Conservation (phyloP, 2,888 invertebrate genomes). For the Gerosis bhagava region DNA sequence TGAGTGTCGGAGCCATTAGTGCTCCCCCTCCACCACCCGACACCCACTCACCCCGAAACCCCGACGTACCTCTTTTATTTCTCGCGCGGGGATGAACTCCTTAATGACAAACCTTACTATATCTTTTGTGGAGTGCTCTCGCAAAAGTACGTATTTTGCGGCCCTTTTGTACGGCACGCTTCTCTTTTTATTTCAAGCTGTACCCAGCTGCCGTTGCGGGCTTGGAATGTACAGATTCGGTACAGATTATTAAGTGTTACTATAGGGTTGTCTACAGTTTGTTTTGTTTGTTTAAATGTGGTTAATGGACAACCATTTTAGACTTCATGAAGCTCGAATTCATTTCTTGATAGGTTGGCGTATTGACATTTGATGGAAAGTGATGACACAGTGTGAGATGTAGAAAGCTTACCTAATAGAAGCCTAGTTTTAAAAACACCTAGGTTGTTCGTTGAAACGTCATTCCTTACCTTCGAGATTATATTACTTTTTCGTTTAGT, state of each 20-base stretch:
- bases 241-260: slow-evolving; percentile 24
- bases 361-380: too few species aligned
- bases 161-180: slow-evolving; percentile 78
- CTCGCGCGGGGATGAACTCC: slow-evolving; percentile 82
- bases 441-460: too few species aligned
- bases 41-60: slow-evolving; percentile 47
- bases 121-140: slow-evolving; percentile 81
- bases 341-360: too few species aligned
- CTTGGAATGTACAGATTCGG: slow-evolving; percentile 22
- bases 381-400: too few species aligned
- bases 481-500: too few species aligned
- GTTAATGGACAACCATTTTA: background rate
- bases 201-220: slow-evolving; percentile 45
- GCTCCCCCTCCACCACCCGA: slow-evolving; percentile 50
- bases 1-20: slow-evolving; percentile 82
- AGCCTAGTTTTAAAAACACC: too few species aligned
- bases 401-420: too few species aligned
- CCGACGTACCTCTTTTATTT: slow-evolving; percentile 79
- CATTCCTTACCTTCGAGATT: too few species aligned
- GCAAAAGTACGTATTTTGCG: slow-evolving; percentile 82
- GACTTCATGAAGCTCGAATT: too few species aligned
- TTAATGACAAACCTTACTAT: slow-evolving; percentile 83
- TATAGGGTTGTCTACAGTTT: slow-evolving; percentile 4
- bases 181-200: slow-evolving; percentile 70
- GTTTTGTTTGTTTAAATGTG: slow-evolving; percentile 8